Base-by-base conservation (phyloP, 2,888 invertebrate species). In the Lasioglossum calceatum region DNA sequence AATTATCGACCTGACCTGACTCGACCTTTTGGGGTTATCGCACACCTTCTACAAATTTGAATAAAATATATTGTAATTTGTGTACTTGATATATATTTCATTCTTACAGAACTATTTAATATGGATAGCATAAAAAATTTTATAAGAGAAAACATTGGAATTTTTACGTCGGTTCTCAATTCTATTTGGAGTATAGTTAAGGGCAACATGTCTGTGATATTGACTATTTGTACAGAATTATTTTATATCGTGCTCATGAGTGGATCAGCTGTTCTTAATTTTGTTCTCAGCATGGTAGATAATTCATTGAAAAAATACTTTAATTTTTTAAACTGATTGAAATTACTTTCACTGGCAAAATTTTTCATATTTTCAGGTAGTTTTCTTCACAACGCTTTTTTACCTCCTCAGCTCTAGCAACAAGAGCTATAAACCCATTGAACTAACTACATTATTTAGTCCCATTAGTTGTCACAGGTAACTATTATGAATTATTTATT, bases 331-430 rank as follows among this genome's bases (percentile, higher is more conserved):
- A 80, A 32, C 44, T 67, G 32, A 58, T 61, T 50, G 39, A 47
- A 7, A 7, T 27, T 10, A 67, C 36, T 54, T 44, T 67, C 5
- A 36, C 10, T 27, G 8, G 14, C 1, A 23, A 83, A 78, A 76
- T 61, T 42, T 61, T 12, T 23, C 67, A n/a, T 70, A 78, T 70
- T 61, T 81, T 72, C 42, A 99, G 99, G 97, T 99, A 88, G 98
- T 99, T 36, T 99, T 99, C 96, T 97, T 99, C 94, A 99, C 99
- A 4, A 98, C 99, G 0, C 96, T 99, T 12, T 99, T 99, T 96
- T 99, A 99, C 95, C 96, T 99, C 77, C 96, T 99, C 88, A 98
- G 98, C 89, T 98, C 98, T 19, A 98, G 98, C 94, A 97, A 97
- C 80, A 96, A 97, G 82, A 96, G 98, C 79, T 99, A 99, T 96